Percentiles rank a stretch among this genome's conserved stretches.
Evolutionary conservation across 2,113 vertebrate species (phyloP).

Genomic region (Lucifuga dentata): DNA sequence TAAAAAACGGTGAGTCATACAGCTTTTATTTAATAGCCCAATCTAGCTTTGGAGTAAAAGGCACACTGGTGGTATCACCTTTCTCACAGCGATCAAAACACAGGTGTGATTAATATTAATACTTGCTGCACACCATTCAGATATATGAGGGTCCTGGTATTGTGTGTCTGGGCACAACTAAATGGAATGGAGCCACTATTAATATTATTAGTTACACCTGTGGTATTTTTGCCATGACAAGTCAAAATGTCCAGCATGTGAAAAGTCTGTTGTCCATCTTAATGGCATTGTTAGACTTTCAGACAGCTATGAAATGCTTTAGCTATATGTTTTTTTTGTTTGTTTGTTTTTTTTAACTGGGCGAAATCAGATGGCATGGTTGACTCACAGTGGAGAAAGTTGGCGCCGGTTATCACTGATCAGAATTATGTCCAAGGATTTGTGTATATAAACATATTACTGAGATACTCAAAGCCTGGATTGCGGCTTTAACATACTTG

Average conservation of each 20-base stretch:
- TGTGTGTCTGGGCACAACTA: no score
- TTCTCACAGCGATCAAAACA: no score
- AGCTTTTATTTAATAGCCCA: constrained; percentile 68
- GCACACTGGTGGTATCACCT: constrained; percentile 13
- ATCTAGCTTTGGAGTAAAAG: constrained; percentile 48
- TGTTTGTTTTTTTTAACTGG: no score
- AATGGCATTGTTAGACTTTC: not conserved
- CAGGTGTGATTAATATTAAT: no score
- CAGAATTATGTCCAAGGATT: constrained; percentile 23
- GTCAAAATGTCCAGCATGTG: no score
- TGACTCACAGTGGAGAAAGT: constrained; percentile 7
- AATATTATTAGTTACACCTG: no score
- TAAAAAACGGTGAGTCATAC: constrained; percentile 47
- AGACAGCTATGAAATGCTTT: constrained; percentile 17
- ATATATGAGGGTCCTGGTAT: no score
- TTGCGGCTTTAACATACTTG: constrained; percentile 73
- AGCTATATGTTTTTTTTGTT: constrained; percentile 19
- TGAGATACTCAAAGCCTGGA: constrained; percentile 50
- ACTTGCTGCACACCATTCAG: no score
- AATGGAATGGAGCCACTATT: no score
- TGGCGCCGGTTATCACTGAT: constrained; percentile 30
- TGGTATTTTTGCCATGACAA: no score
- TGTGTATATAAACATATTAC: constrained; percentile 8
- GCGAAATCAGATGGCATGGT: constrained; percentile 12
- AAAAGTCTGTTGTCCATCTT: no score